A percentile compares a stretch with the other conserved stretches of the same genome.
phyloP scores from a whole-genome alignment of 2,113 vertebrate species.

The Phainopepla nitens region DNA sequence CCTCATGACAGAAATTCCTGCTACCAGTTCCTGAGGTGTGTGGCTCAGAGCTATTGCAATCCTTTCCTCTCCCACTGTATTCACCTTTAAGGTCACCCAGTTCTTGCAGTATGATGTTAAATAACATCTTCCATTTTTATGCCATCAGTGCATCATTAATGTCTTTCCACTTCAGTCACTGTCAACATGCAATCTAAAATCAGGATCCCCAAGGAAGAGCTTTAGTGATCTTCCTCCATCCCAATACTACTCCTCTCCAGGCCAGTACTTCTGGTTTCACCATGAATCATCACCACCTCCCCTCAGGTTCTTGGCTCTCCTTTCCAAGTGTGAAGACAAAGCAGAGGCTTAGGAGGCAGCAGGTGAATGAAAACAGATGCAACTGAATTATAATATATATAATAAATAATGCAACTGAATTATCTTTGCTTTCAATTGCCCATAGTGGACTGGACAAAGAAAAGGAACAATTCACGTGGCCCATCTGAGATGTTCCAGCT shows the following conservation, averaged over 20 bases:
- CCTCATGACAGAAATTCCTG: not conserved
- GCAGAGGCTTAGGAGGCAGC: not conserved
- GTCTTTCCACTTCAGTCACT: not conserved
- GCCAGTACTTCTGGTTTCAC: not conserved
- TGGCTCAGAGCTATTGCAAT: not conserved
- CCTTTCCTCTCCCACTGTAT: not conserved
- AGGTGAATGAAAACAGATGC: not conserved
- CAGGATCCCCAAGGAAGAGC: not conserved
- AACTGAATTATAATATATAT: not conserved
- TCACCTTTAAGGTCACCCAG: not conserved
- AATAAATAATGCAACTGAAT: not conserved
- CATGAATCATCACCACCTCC: not conserved
- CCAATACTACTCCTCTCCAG: not conserved
- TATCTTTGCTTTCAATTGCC: not conserved
- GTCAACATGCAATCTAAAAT: not conserved
- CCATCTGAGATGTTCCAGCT: not conserved
- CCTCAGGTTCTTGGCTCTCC: not conserved
- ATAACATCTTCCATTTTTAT: not conserved
- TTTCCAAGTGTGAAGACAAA: not conserved
- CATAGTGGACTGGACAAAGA: not conserved
- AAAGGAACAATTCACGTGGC: not conserved
- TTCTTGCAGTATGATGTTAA: not conserved
- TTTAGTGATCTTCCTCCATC: not conserved
- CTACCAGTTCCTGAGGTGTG: not conserved
- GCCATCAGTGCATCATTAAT: not conserved